A percentile compares a stretch with the other conserved stretches of the same genome.
These are phyloP conservation scores for Drosophila ohnishii DNA, from an alignment of 1,140 invertebrate species.

Conservation along the genomic window DNA sequence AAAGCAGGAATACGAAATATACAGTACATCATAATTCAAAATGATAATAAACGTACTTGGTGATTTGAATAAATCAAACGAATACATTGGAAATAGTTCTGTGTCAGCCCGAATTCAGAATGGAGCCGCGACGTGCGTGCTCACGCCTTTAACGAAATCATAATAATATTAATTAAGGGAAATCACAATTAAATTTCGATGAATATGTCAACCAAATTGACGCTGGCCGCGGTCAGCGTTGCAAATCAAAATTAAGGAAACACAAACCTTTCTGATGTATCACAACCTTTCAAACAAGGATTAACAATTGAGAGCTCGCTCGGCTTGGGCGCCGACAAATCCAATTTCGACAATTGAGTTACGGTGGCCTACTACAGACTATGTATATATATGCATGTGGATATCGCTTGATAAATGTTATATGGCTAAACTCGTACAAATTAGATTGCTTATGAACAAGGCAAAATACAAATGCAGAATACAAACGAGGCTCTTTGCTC, in stretches of 20 bases:
- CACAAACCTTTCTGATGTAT: slow-evolving; percentile 69
- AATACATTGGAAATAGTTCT: slow-evolving; percentile 49
- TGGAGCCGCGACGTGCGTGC: slow-evolving; percentile 25
- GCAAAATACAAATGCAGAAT: slow-evolving; percentile 80
- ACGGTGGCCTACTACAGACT: slow-evolving; percentile 63
- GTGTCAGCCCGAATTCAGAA: slow-evolving; percentile 33
- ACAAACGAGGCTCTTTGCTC: slow-evolving; percentile 41
- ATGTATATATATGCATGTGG: slow-evolving; percentile 44
- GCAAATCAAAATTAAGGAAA: slow-evolving; percentile 71
- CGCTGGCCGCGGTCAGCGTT: slow-evolving; percentile 13
- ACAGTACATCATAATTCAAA: slow-evolving; percentile 57
- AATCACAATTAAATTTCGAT: slow-evolving; percentile 62
- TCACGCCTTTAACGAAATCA: slow-evolving; percentile 38
- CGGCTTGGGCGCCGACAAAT: slow-evolving; percentile 32
- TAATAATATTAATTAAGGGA: slow-evolving; percentile 27
- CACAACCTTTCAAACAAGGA: slow-evolving; percentile 78
- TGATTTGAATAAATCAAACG: slow-evolving; percentile 40
- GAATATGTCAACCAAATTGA: slow-evolving; percentile 21
- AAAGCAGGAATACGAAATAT: slow-evolving; percentile 67
- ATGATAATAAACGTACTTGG: slow-evolving; percentile 40
- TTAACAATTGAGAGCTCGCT: slow-evolving; percentile 63
- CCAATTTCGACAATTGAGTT: slow-evolving; percentile 71
- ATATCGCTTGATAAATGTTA: slow-evolving; percentile 59
- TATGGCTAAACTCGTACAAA: slow-evolving; percentile 76
- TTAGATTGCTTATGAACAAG: slow-evolving; percentile 69